These are phyloP conservation scores for Dryas iulia DNA, from an alignment of 1,140 invertebrate species.

Conservation along the genomic window DNA sequence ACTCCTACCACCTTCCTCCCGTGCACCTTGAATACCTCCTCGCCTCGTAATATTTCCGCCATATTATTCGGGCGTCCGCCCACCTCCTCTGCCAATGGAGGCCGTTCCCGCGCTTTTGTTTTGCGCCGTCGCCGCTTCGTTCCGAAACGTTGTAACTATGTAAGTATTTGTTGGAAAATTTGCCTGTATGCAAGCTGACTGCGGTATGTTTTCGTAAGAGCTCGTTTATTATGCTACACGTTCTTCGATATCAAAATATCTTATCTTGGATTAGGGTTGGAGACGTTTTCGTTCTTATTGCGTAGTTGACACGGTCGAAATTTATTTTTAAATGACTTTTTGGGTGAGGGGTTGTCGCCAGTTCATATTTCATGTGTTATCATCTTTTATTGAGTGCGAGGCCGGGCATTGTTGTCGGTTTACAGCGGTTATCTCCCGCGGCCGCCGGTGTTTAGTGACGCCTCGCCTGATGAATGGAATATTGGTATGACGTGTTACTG, in stretches of 20 bases:
- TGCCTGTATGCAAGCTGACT: conserved; percentile 65
- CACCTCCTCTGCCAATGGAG: conserved; percentile 75
- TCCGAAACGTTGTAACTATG: conserved; percentile 74
- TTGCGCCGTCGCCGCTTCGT: conserved; percentile 60
- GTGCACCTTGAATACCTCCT: conserved; percentile 73
- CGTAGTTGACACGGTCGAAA: conserved; percentile 24
- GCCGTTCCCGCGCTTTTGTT: conserved; percentile 78
- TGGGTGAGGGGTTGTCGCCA: conserved; percentile 61
- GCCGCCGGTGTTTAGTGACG: conserved; percentile 71
- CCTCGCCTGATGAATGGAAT: conserved; percentile 72
- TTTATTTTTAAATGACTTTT: conserved; percentile 25
- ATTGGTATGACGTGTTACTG: conserved; percentile 54
- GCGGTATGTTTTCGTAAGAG: conserved; percentile 71
- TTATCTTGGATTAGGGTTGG: conserved; percentile 35
- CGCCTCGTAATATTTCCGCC: conserved; percentile 75
- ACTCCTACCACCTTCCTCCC: conserved; percentile 40
- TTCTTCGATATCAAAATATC: conserved; percentile 46
- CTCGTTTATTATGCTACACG: conserved; percentile 65
- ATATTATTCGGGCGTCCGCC: conserved; percentile 75
- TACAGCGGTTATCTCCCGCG: conserved; percentile 73
- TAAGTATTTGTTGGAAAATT: conserved; percentile 70
- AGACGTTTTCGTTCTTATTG: conserved; percentile 34
- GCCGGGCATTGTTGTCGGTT: conserved; percentile 76
- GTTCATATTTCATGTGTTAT: conserved; percentile 80
- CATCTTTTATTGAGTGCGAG: conserved; percentile 80